A percentile compares a stretch with the other conserved stretches of the same genome.
These are phyloP conservation scores for Argya squamiceps DNA, from an alignment of 2,797 vertebrate species.

Conservation along the genomic window DNA sequence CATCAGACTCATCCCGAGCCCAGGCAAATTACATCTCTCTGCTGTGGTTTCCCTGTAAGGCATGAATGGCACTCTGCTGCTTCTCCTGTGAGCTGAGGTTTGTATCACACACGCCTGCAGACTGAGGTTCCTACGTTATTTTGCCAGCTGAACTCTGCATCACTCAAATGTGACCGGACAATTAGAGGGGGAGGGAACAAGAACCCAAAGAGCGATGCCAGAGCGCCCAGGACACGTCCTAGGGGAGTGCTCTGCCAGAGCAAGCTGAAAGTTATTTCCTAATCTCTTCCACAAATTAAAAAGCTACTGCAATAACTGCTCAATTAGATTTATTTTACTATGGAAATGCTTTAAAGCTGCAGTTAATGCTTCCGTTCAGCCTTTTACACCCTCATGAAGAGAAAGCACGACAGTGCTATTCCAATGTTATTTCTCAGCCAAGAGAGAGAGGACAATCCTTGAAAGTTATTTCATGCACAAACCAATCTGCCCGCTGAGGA, in stretches of 20 bases:
- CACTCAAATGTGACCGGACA: constrained; percentile 31
- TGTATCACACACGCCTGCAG: not conserved
- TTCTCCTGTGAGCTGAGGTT: not conserved
- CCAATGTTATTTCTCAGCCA: not conserved
- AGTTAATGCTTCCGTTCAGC: constrained; percentile 60
- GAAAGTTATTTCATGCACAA: constrained; percentile 1
- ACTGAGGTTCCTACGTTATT: not conserved
- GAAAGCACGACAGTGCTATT: not conserved
- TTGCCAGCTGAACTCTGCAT: constrained; percentile 28
- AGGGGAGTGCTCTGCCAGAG: constrained; percentile 52
- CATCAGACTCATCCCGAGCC: not conserved
- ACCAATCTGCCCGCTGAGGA: not conserved
- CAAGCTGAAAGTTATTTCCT: constrained; percentile 69
- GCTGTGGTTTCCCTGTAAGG: not conserved
- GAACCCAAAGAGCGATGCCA: constrained; percentile 39
- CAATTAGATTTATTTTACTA: constrained; percentile 72
- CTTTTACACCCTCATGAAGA: constrained; percentile 52
- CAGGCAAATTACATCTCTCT: constrained; percentile 7
- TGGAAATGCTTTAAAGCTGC: constrained; percentile 66
- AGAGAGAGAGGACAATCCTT: constrained; percentile 18
- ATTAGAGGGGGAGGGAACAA: constrained; percentile 32
- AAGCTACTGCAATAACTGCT: constrained; percentile 69
- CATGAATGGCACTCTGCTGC: not conserved
- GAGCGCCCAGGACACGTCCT: constrained; percentile 21
- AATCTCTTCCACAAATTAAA: constrained; percentile 73